Percentiles rank a stretch among this genome's conserved stretches.
Evolutionary conservation across 2,797 vertebrate species (phyloP).

Genomic region (Clamator glandarius): DNA sequence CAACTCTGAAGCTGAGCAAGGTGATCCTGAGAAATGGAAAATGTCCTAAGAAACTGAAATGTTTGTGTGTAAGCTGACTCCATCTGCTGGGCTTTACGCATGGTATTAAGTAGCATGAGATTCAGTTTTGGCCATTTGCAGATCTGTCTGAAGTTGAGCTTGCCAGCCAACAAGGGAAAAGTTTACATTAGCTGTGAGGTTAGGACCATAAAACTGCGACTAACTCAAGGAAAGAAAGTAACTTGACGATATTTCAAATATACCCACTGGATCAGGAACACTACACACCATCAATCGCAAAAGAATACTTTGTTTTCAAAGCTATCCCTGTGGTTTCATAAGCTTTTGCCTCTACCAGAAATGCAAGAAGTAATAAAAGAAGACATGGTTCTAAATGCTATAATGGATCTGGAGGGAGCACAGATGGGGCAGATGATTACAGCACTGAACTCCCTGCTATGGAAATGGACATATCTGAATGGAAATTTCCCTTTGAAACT

Average conservation of each 20-base stretch:
- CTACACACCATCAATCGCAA: slow-evolving; percentile 9
- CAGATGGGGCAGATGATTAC: slow-evolving; percentile 58
- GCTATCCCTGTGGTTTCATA: slow-evolving; percentile 57
- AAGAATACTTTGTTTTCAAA: slow-evolving; percentile 64
- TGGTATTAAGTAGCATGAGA: background rate
- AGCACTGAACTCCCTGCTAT: slow-evolving; percentile 25
- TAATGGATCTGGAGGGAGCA: slow-evolving; percentile 45
- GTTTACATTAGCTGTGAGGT: slow-evolving; percentile 57
- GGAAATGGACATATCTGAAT: slow-evolving; percentile 27
- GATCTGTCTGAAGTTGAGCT: slow-evolving; percentile 38
- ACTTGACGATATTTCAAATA: slow-evolving; percentile 64
- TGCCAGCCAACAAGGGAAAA: slow-evolving; percentile 25
- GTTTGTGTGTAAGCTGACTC: slow-evolving; percentile 9
- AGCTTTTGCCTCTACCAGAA: slow-evolving; percentile 71
- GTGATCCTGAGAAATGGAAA: background rate
- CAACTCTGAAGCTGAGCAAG: background rate
- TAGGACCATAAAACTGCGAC: slow-evolving; percentile 63
- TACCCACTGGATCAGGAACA: slow-evolving; percentile 54
- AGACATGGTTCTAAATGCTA: slow-evolving; percentile 61
- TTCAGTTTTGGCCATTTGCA: background rate
- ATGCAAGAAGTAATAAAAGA: slow-evolving; percentile 72
- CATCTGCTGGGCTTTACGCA: slow-evolving; percentile 11
- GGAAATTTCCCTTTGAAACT: slow-evolving; percentile 51
- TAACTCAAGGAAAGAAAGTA: slow-evolving; percentile 64
- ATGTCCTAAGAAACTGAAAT: background rate